Evolutionary conservation across 2,888 invertebrate species (phyloP).

Genomic region (Meta bourneti): DNA sequence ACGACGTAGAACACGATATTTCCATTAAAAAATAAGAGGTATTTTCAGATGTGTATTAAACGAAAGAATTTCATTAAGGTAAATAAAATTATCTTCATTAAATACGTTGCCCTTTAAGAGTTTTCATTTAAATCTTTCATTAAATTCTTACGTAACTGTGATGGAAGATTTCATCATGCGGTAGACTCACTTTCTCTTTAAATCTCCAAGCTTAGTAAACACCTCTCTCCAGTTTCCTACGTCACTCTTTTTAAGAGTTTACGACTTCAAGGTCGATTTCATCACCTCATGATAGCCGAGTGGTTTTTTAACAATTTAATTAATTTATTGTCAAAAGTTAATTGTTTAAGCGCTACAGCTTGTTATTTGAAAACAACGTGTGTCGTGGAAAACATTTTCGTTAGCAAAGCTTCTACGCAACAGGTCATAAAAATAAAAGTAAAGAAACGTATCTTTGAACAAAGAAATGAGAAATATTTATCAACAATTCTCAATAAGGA

Average conservation of each 20-base stretch:
- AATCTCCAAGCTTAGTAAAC: neutral
- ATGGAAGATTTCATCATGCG: conserved; percentile 13
- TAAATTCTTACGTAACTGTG: conserved; percentile 31
- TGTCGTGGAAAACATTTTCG: no score
- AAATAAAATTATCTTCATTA: neutral
- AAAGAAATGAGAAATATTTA: no score
- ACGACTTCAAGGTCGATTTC: neutral
- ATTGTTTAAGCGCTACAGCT: neutral
- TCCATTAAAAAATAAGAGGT: no score
- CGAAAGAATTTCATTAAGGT: no score
- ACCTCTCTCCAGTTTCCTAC: neutral
- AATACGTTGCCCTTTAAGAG: neutral
- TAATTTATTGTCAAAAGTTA: neutral
- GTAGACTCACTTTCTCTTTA: no score
- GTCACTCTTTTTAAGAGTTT: neutral
- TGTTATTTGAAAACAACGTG: no score
- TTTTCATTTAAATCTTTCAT: neutral
- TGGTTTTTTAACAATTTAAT: neutral
- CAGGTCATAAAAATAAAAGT: no score
- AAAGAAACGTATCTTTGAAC: no score
- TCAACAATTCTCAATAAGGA: no score
- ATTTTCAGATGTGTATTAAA: no score
- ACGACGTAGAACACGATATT: no score
- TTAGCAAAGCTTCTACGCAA: no score
- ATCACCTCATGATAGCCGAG: neutral